Conservation (phyloP, 2,113 vertebrate species). For the Engraulis encrasicolus region DNA sequence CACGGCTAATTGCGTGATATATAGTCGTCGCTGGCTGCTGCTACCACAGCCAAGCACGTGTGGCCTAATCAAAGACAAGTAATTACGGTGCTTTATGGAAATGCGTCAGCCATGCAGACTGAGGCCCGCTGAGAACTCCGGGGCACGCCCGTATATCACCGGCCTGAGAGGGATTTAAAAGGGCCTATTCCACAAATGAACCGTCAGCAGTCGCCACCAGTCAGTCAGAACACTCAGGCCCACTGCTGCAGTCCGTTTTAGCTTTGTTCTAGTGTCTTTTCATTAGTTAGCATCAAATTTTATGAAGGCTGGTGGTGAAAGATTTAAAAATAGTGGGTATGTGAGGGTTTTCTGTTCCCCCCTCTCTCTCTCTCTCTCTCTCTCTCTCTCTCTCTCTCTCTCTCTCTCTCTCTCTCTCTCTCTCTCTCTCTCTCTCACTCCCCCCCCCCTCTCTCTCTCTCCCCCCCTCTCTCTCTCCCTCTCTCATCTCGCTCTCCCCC, state of each 20-base stretch:
- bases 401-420: neutral
- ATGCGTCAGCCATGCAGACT: neutral
- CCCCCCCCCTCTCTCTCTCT: neutral
- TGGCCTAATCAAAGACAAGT: neutral
- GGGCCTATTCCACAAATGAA: neutral
- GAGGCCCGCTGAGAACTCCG: neutral
- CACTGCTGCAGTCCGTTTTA: no score
- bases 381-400: conserved; percentile 3
- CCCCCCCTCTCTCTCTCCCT: neutral
- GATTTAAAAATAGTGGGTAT: conserved; percentile 13
- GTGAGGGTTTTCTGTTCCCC: neutral
- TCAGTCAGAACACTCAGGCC: neutral
- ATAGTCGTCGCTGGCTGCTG: neutral
- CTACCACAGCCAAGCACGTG: neutral
- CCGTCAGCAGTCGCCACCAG: neutral
- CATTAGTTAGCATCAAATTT: neutral
- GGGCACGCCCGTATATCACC: neutral
- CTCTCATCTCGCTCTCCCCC: neutral
- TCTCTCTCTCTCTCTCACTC: neutral
- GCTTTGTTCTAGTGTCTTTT: neutral
- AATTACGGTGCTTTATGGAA: neutral
- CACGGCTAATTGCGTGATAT: conserved; percentile 22
- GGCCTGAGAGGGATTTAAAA: neutral
- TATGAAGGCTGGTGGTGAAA: neutral
- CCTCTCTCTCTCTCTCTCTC: neutral